These are phyloP conservation scores for Pyrocoelia pectoralis DNA, from an alignment of 2,888 invertebrate species.

Conservation along the genomic window DNA sequence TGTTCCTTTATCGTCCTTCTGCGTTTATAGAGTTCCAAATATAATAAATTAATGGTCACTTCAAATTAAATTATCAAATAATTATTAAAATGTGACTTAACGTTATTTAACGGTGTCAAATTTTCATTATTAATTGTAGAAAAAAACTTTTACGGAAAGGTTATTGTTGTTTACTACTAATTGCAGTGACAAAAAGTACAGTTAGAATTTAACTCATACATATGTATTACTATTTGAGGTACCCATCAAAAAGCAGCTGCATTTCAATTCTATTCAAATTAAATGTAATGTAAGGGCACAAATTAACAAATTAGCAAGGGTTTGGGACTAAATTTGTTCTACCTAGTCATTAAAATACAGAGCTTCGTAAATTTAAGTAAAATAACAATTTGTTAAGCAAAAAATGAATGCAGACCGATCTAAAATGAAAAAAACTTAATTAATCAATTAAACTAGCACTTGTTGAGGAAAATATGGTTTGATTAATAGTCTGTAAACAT, in stretches of 20 bases:
- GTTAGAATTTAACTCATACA: background rate
- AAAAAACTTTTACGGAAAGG: no score
- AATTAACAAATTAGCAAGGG: conserved; percentile 8
- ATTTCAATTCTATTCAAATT: conserved; percentile 10
- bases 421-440: background rate
- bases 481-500: background rate
- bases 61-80: no score
- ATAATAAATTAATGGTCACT: no score
- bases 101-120: no score
- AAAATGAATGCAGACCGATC: background rate
- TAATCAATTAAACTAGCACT: background rate
- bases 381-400: background rate
- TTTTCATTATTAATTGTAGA: no score
- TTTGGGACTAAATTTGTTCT: conserved; percentile 9
- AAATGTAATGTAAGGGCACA: conserved; percentile 7
- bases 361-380: conserved; percentile 1
- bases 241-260: conserved; percentile 10
- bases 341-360: background rate
- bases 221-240: conserved; percentile 1
- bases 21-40: no score
- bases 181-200: background rate
- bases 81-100: no score
- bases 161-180: background rate
- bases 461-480: background rate
- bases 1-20: no score